phyloP scores from a whole-genome alignment of 2,113 vertebrate genomes.

The Brachirus orientalis region DNA sequence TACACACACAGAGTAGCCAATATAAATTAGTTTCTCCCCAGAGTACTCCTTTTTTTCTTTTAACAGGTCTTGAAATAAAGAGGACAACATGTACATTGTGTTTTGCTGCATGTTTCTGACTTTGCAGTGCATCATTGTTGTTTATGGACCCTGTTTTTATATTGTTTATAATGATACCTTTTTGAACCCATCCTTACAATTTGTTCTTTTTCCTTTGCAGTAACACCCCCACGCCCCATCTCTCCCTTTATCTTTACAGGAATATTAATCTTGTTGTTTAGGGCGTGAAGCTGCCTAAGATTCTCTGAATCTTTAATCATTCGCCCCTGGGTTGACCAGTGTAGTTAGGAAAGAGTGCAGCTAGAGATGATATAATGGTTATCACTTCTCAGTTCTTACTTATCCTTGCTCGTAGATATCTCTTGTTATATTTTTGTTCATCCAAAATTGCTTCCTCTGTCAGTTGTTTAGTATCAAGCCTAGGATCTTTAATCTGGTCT shows the following conservation, averaged over 20 bases:
- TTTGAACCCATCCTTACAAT: slow-evolving; percentile 20
- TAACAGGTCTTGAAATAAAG: slow-evolving; percentile 62
- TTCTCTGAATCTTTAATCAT: slow-evolving; percentile 79
- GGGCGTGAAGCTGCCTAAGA: slow-evolving; percentile 67
- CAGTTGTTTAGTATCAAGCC: slow-evolving; percentile 57
- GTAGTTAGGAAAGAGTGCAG: slow-evolving; percentile 64
- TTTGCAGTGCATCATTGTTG: slow-evolving; percentile 23
- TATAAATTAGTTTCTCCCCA: slow-evolving; percentile 65
- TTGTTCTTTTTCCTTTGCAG: too few relatives aligned
- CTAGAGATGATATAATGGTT: slow-evolving; percentile 59
- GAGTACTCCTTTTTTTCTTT: slow-evolving; percentile 25
- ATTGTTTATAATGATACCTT: too few relatives aligned
- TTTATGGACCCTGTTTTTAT: slow-evolving; percentile 45
- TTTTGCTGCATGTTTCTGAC: slow-evolving; percentile 36
- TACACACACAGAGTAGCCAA: slow-evolving; percentile 40
- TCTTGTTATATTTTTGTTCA: slow-evolving; percentile 69
- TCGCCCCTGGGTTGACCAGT: slow-evolving; percentile 71
- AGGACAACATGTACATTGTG: slow-evolving; percentile 45
- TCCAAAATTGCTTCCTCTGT: slow-evolving; percentile 55
- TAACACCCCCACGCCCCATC: slow-evolving; percentile 22
- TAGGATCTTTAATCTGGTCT: slow-evolving; percentile 56
- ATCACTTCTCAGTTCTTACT: slow-evolving; percentile 61
- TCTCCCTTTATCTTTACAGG: slow-evolving; percentile 48
- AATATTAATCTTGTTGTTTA: slow-evolving; percentile 79
- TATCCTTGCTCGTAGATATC: slow-evolving; percentile 69